Evolutionary conservation across 2,797 vertebrate genomes (phyloP), one percentile per base, ranked within the genome.

Genomic region (Orestias chungarensis): DNA sequence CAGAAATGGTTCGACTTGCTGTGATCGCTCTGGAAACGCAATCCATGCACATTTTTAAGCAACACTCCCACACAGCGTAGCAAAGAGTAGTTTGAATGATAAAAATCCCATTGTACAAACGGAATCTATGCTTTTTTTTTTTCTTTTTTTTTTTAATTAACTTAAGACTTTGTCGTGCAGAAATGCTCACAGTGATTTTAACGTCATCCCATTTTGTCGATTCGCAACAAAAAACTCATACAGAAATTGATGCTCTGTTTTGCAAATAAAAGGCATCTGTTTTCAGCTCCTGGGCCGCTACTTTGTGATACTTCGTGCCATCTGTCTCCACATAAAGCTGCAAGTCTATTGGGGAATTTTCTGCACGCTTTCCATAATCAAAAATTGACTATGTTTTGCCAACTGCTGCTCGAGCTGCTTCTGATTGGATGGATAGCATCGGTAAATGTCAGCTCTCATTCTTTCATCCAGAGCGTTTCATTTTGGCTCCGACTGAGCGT

Each of bases 41-140:
- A 62, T 62, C 14, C 23, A 40, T 62, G 59, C 59, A 62, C 23
- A 62, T 62, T 62, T 62, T 62, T 40, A 38, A 62, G 59, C 59
- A 38, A 62, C 35, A 61, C 33, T 38, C 33, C 35, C 14, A 61
- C 33, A 61, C 20, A 40, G 10, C 35, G 40, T 25, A n/a, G 57
- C 35, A 9, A 23, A 10, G 11, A 38, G 10, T 6, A 23, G 57
- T 38, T 61, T n/a, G 33, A 38, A 40, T n/a, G n/a, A 40, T 6
- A 14, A 50, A 49, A 49, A 50, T 50, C 6, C 47, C 47, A n/a
- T 50, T 23, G n/a, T 10, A 25, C 23, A 40, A 38, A 38, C 55
- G 23, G 9, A 59, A 59, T 38, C 8, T 23, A 38, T 33, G 8
- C 54, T 15, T 9, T 50, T n/a, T 4, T n/a, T n/a, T n/a, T 11